A percentile compares a stretch with the other conserved stretches of the same genome.
Evolutionary conservation across 2,888 invertebrate species (phyloP).

Genomic region (Caenorhabditis imperialis): DNA sequence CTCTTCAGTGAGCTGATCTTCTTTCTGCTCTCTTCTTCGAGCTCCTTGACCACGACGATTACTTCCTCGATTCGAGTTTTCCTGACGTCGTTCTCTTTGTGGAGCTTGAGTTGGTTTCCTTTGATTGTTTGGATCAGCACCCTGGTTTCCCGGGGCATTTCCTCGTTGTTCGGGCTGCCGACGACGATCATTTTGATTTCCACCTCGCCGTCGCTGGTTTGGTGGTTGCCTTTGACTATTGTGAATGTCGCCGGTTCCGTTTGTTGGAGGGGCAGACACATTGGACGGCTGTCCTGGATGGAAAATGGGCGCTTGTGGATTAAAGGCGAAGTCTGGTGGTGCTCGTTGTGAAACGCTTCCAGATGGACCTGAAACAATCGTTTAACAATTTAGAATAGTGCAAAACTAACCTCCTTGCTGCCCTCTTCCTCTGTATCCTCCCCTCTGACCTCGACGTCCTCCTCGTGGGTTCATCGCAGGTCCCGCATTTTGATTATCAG

Average conservation of each 20-base stretch:
- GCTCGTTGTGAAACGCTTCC: neutral
- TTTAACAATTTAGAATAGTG: neutral
- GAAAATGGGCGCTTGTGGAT: slow-evolving; percentile 46
- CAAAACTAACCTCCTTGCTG: slow-evolving; percentile 10
- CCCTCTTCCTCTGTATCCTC: slow-evolving; percentile 13
- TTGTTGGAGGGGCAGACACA: neutral
- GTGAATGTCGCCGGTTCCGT: too few relatives aligned
- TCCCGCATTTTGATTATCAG: slow-evolving; percentile 20
- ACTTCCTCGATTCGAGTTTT: too few relatives aligned
- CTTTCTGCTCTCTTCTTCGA: slow-evolving; percentile 25
- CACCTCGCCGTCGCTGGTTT: slow-evolving; percentile 1
- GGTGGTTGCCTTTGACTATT: too few relatives aligned
- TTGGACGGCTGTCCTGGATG: slow-evolving; percentile 8
- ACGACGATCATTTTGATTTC: slow-evolving; percentile 9
- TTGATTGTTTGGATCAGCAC: slow-evolving; percentile 19
- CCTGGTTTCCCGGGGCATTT: too few relatives aligned
- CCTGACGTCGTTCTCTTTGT: slow-evolving; percentile 4
- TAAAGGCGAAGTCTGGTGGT: slow-evolving; percentile 25
- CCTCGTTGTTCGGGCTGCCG: slow-evolving; percentile 7
- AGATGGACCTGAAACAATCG: slow-evolving; percentile 6
- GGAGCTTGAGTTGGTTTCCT: slow-evolving; percentile 15
- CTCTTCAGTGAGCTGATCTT: slow-evolving; percentile 29
- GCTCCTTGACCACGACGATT: slow-evolving; percentile 11
- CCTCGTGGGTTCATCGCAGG: slow-evolving; percentile 34
- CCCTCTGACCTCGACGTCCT: slow-evolving; percentile 26